Evolutionary conservation across 2,888 invertebrate genomes (phyloP).

Genomic region (Nezara viridula): DNA sequence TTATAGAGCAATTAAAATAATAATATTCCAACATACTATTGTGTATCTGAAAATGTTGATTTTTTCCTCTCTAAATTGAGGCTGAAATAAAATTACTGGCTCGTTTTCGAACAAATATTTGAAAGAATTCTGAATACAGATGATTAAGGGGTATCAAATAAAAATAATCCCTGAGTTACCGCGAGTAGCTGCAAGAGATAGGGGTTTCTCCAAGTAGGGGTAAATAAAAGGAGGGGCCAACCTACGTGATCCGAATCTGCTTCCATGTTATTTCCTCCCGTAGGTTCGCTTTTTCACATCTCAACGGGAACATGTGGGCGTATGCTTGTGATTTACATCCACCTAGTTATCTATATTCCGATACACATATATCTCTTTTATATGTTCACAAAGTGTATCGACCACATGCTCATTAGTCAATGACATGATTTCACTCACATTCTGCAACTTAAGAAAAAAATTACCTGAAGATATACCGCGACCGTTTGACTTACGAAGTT

Average conservation of each 20-base stretch:
- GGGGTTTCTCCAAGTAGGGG: background rate
- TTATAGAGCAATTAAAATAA: too few relatives aligned
- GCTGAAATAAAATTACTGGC: background rate
- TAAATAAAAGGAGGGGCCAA: background rate
- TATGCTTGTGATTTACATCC: background rate
- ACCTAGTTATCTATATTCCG: too few relatives aligned
- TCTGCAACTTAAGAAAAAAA: too few relatives aligned
- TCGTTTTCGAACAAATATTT: background rate
- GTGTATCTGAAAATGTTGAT: too few relatives aligned
- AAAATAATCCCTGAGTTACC: background rate
- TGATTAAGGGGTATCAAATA: background rate
- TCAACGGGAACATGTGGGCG: background rate
- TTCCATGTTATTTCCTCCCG: background rate
- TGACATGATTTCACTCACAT: too few relatives aligned
- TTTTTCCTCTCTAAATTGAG: background rate
- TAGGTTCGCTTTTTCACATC: background rate
- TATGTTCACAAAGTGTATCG: too few relatives aligned
- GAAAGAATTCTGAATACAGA: background rate
- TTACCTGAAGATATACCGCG: too few relatives aligned
- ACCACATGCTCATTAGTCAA: too few relatives aligned
- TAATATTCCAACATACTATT: too few relatives aligned
- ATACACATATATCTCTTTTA: too few relatives aligned
- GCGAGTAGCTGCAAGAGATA: background rate
- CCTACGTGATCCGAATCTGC: constrained; percentile 27
- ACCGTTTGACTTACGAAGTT: too few relatives aligned